These are phyloP conservation scores for Ornithorhynchus anatinus DNA, from an alignment of 2,113 vertebrate genomes.

Conservation along the genomic window DNA sequence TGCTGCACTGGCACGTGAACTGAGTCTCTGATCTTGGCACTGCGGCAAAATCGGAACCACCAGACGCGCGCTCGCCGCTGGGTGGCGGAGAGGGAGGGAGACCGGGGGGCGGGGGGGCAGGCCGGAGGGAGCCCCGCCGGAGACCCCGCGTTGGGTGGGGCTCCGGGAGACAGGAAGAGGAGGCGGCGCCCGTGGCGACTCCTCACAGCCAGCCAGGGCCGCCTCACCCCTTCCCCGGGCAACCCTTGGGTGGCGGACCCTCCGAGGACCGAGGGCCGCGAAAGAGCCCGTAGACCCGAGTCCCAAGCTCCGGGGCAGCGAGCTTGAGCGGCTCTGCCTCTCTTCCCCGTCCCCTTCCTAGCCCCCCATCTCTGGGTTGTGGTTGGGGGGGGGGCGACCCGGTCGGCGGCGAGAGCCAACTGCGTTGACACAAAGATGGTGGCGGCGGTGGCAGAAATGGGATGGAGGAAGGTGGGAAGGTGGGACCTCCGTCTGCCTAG, in stretches of 20 bases:
- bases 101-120: too few relatives aligned
- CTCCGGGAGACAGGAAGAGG: background rate
- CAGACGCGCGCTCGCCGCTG: conserved; percentile 23
- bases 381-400: too few relatives aligned
- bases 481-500: background rate
- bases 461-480: background rate
- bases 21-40: conserved; percentile 40
- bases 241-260: too few relatives aligned
- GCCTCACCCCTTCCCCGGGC: too few relatives aligned
- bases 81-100: conserved; percentile 11
- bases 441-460: background rate
- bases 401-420: background rate
- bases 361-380: too few relatives aligned
- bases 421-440: background rate
- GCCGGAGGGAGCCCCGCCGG: background rate
- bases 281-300: too few relatives aligned
- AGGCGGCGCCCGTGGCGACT: background rate
- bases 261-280: too few relatives aligned
- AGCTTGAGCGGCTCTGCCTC: too few relatives aligned
- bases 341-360: too few relatives aligned
- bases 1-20: conserved; percentile 38
- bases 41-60: conserved; percentile 33
- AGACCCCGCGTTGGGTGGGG: background rate
- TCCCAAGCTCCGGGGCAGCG: too few relatives aligned
- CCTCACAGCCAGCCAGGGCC: too few relatives aligned